These are phyloP conservation scores for Cynocephalus volans DNA, from an alignment of 2,113 vertebrate genomes.

Conservation along the genomic window DNA sequence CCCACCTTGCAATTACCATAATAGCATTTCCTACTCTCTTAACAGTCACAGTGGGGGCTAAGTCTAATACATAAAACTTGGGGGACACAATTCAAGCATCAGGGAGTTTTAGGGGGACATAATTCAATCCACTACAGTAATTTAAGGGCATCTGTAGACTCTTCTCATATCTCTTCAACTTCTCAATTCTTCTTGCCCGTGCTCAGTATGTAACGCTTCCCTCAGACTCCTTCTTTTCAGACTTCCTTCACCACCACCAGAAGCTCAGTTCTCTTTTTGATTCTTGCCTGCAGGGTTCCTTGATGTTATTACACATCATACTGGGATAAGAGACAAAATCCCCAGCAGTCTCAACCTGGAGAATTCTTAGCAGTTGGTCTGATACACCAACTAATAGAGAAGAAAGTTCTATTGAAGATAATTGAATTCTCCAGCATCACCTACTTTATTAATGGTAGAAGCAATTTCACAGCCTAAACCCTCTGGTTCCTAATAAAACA, in stretches of 20 bases:
- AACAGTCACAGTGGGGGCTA: too few species aligned
- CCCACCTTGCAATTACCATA: too few species aligned
- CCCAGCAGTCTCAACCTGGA: background rate
- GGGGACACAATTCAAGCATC: too few species aligned
- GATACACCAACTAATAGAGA: background rate
- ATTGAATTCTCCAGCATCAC: background rate
- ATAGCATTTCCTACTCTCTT: too few species aligned
- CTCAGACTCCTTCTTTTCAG: background rate
- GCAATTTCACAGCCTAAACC: background rate
- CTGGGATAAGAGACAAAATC: background rate
- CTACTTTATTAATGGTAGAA: background rate
- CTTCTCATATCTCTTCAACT: too few species aligned
- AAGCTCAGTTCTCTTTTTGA: background rate
- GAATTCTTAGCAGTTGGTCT: slow-evolving; percentile 17
- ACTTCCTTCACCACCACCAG: background rate
- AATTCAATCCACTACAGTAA: too few species aligned
- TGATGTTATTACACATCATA: background rate
- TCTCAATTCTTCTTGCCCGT: background rate
- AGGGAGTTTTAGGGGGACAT: too few species aligned
- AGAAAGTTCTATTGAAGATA: background rate
- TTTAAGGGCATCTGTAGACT: too few species aligned
- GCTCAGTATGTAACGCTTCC: background rate
- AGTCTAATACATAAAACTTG: too few species aligned
- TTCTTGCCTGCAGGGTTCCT: background rate
- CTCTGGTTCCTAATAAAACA: slow-evolving; percentile 8